Percentiles rank a stretch among this genome's conserved stretches.
Conservation (phyloP, 2,113 vertebrate genomes). For the Bostrychus sinensis region DNA sequence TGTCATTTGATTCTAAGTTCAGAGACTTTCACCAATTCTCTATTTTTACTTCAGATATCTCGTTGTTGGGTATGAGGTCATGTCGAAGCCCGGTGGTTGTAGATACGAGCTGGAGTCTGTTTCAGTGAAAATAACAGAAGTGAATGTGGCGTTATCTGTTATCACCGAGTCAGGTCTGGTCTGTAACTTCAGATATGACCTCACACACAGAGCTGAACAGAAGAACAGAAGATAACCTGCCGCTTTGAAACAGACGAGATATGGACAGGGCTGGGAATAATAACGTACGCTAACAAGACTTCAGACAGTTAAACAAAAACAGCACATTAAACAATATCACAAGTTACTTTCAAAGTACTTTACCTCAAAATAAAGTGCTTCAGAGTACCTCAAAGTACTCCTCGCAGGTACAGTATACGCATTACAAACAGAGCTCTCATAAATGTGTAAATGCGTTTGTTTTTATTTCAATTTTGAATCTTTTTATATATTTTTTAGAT, state of each 20-base stretch:
- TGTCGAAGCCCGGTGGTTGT: neutral
- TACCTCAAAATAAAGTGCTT: too few relatives aligned
- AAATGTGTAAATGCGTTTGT: too few relatives aligned
- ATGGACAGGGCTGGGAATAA: neutral
- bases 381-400: too few relatives aligned
- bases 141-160: neutral
- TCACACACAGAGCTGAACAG: neutral
- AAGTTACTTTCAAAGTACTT: too few relatives aligned
- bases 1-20: too few relatives aligned
- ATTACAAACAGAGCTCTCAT: too few relatives aligned
- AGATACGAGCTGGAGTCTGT: neutral
- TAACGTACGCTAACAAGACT: neutral
- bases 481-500: too few relatives aligned
- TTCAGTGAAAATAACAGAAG: neutral
- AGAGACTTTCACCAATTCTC: neutral
- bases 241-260: neutral
- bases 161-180: conserved; percentile 1
- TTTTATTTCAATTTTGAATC: too few relatives aligned
- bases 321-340: too few relatives aligned
- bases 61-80: neutral
- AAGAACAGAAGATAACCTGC: neutral
- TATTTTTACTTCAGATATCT: neutral
- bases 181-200: neutral
- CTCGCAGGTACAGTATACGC: too few relatives aligned
- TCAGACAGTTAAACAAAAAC: too few relatives aligned